These are phyloP conservation scores for Hirtodrosophila confusa DNA, from an alignment of 2,888 invertebrate species.

Conservation along the genomic window DNA sequence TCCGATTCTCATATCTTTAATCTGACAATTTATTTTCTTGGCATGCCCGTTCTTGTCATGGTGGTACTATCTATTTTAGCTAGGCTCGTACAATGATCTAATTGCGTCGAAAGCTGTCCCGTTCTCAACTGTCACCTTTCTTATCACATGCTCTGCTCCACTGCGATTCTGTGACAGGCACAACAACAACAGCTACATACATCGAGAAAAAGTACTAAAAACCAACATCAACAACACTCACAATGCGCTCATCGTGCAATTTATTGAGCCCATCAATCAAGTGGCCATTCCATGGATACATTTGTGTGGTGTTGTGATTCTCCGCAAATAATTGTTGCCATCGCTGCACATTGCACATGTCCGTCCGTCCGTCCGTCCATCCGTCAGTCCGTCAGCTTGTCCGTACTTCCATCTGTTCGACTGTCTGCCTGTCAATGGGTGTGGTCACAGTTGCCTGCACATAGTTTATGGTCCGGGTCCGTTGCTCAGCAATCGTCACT, in stretches of 20 bases:
- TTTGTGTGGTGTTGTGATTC: conserved; percentile 67
- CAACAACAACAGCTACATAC: conserved; percentile 20
- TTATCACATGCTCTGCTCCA: conserved; percentile 26
- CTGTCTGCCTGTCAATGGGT: conserved; percentile 67
- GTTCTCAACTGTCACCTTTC: conserved; percentile 51
- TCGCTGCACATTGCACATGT: conserved; percentile 63
- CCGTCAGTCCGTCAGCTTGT: neutral
- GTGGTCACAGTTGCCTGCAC: conserved; percentile 67
- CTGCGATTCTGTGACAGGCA: conserved; percentile 29
- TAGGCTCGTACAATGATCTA: conserved; percentile 42
- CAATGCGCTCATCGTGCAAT: conserved; percentile 64
- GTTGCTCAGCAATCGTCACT: conserved; percentile 70
- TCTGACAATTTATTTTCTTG: neutral
- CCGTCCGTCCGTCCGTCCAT: conserved; percentile 6
- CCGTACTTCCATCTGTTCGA: conserved; percentile 3
- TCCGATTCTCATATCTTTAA: neutral
- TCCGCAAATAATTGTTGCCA: conserved; percentile 73
- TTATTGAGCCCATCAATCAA: conserved; percentile 79
- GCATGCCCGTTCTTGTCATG: conserved; percentile 3
- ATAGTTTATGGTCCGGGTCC: conserved; percentile 52
- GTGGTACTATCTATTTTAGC: conserved; percentile 8
- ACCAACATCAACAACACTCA: conserved; percentile 47
- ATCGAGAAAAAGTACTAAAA: conserved; percentile 17
- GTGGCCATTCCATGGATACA: conserved; percentile 63
- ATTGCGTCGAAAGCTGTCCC: conserved; percentile 54